Conservation (phyloP, 23 tunicate species). For the Styela plicata region DNA sequence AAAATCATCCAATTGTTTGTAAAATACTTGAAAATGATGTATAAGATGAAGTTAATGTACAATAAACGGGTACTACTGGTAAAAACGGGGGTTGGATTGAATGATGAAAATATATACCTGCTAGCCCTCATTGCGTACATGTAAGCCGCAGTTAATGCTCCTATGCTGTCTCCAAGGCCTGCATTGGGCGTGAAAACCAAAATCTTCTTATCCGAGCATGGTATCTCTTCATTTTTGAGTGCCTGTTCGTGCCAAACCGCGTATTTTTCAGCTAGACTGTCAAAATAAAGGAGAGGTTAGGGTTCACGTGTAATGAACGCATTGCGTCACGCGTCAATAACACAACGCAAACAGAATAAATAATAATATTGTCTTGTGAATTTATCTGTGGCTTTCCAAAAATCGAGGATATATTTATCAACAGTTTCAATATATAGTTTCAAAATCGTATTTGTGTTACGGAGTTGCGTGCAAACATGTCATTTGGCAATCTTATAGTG, state of each 20-base stretch:
- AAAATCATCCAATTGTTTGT: too few relatives aligned
- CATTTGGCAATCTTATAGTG: too few relatives aligned
- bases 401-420: too few relatives aligned
- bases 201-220: constrained; percentile 57
- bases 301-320: background rate
- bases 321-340: background rate
- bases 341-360: background rate
- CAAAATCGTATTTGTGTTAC: background rate
- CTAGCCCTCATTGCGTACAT: constrained; percentile 51
- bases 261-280: constrained; percentile 22
- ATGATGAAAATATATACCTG: too few relatives aligned
- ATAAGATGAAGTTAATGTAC: too few relatives aligned
- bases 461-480: background rate
- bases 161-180: constrained; percentile 78
- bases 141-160: constrained; percentile 61
- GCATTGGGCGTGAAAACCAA: constrained; percentile 82
- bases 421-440: too few relatives aligned
- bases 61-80: too few relatives aligned
- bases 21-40: too few relatives aligned
- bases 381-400: too few relatives aligned
- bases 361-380: too few relatives aligned
- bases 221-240: constrained; percentile 36
- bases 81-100: too few relatives aligned
- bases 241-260: constrained; percentile 63
- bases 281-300: background rate